Percentiles rank a stretch among this genome's conserved stretches.
Conservation (phyloP, 2,797 vertebrate genomes). For the Nyctibius grandis region DNA sequence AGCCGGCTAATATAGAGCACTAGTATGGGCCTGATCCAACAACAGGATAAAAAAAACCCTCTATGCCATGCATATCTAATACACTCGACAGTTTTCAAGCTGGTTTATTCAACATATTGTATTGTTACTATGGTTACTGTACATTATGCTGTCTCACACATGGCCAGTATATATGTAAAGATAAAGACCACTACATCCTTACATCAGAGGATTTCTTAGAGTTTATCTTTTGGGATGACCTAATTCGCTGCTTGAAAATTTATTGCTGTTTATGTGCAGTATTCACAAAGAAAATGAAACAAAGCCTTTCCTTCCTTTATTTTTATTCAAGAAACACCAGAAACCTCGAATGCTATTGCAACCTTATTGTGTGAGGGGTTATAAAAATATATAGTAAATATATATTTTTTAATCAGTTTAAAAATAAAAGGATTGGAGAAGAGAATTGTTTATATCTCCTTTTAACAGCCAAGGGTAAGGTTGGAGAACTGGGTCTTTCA, state of each 20-base stretch:
- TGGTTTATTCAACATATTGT: neutral
- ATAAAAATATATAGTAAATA: neutral
- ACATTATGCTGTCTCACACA: neutral
- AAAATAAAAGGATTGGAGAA: neutral
- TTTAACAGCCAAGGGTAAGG: neutral
- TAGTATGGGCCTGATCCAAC: neutral
- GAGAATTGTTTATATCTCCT: neutral
- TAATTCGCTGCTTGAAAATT: neutral
- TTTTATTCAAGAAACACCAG: neutral
- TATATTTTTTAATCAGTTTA: neutral
- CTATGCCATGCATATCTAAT: neutral
- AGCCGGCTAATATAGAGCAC: neutral
- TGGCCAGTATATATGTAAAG: neutral
- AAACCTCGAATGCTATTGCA: neutral
- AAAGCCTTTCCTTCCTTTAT: neutral
- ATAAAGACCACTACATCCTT: neutral
- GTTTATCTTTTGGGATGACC: neutral
- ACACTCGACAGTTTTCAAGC: neutral
- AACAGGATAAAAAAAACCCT: neutral
- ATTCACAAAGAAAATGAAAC: neutral
- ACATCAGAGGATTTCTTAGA: neutral
- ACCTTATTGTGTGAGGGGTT: neutral
- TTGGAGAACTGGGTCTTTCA: neutral
- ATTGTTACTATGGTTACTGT: conserved; percentile 36
- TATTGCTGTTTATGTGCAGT: neutral